Percentiles rank a stretch among this genome's conserved stretches.
Evolutionary conservation across 2,113 vertebrate genomes (phyloP).

Genomic region (Rallus limicola): DNA sequence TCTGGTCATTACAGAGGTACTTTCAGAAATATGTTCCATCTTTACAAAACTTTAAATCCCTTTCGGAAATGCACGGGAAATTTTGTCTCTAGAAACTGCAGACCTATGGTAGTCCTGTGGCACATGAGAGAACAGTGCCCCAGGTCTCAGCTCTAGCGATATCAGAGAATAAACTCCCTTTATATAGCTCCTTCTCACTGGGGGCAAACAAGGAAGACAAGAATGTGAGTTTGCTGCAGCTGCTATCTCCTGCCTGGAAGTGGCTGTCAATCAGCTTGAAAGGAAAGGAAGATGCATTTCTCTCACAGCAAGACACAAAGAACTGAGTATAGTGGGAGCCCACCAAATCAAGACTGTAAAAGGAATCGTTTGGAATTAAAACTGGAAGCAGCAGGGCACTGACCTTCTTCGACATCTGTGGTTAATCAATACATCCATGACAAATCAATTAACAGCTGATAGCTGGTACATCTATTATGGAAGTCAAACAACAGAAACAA

Average conservation of each 20-base stretch:
- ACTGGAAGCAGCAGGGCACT: background rate
- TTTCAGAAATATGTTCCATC: background rate
- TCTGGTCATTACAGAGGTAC: background rate
- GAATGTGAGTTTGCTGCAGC: background rate
- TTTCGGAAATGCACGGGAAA: background rate
- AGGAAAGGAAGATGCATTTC: background rate
- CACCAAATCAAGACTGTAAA: background rate
- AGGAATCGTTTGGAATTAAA: background rate
- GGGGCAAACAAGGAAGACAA: conserved; percentile 11
- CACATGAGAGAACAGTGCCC: background rate
- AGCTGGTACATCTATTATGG: background rate
- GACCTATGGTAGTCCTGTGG: background rate
- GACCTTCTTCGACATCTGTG: background rate
- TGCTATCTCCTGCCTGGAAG: conserved; percentile 7
- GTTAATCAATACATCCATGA: background rate
- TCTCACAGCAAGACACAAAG: background rate
- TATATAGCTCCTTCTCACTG: conserved; percentile 25
- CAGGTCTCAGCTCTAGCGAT: background rate
- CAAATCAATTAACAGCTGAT: background rate
- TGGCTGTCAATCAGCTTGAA: conserved; percentile 42
- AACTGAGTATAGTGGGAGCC: background rate
- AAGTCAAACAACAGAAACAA: background rate
- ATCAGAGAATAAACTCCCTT: background rate
- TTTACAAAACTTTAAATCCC: background rate
- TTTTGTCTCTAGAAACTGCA: background rate